Percentiles rank a stretch among this genome's conserved stretches.
These are phyloP conservation scores for Struthio camelus DNA, from an alignment of 2,113 vertebrate genomes.

Conservation along the genomic window DNA sequence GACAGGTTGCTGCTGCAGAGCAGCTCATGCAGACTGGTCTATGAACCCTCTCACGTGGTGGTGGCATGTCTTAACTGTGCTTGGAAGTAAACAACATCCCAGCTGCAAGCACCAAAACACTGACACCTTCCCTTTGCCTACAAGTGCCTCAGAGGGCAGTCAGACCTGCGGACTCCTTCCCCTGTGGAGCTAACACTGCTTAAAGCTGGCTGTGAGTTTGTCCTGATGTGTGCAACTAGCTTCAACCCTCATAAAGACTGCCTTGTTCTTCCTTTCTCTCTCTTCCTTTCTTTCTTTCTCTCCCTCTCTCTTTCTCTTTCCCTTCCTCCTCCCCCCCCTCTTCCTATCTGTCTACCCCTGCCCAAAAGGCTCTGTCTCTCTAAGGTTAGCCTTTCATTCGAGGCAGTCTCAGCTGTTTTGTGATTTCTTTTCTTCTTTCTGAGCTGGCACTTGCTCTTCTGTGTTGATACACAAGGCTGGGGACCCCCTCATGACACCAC, in stretches of 20 bases:
- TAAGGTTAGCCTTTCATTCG: background rate
- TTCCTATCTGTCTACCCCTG: background rate
- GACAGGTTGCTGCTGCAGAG: background rate
- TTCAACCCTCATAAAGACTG: background rate
- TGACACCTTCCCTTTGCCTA: background rate
- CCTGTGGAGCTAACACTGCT: background rate
- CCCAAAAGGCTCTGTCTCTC: background rate
- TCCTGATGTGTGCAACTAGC: background rate
- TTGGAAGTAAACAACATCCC: background rate
- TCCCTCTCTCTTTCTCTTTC: background rate
- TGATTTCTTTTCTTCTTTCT: background rate
- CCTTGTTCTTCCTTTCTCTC: constrained; percentile 38
- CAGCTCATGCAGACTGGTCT: background rate
- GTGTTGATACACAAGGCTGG: accelerated
- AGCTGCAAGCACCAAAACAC: background rate
- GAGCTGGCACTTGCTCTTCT: background rate
- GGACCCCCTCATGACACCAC: accelerated
- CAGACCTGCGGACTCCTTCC: background rate
- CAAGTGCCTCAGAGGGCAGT: background rate
- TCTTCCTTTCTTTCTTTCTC: background rate
- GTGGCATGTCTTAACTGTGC: background rate
- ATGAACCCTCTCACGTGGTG: accelerated
- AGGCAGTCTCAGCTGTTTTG: background rate
- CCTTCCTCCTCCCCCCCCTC: background rate
- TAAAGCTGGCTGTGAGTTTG: background rate